Percentiles rank a stretch among this genome's conserved stretches.
Evolutionary conservation across 2,113 vertebrate species (phyloP).

Genomic region (Cryptoleucopteryx plumbea): DNA sequence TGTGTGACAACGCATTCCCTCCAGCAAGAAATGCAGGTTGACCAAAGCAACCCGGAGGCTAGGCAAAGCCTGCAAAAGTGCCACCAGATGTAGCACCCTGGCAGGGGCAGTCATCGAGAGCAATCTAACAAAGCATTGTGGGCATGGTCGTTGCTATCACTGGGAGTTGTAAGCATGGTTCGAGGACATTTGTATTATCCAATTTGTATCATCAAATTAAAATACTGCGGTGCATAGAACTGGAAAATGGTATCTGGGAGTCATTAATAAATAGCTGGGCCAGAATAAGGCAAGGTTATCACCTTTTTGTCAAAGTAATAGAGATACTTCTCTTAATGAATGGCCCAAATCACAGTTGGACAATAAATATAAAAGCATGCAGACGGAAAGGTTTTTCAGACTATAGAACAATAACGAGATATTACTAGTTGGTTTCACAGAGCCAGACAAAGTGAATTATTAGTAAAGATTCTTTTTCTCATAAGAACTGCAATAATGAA

Average conservation of each 20-base stretch:
- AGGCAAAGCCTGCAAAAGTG: not conserved
- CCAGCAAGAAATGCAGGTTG: not conserved
- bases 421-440: slow-evolving; percentile 8
- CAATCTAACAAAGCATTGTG: not conserved
- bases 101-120: not conserved
- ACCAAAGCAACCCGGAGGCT: not conserved
- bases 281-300: slow-evolving; percentile 39
- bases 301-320: slow-evolving; percentile 54
- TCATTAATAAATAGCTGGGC: slow-evolving; percentile 48
- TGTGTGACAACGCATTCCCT: not conserved
- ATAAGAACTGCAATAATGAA: slow-evolving; percentile 4
- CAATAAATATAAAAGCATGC: slow-evolving; percentile 41
- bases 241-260: slow-evolving; percentile 50
- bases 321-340: slow-evolving; percentile 54
- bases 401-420: not conserved
- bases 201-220: slow-evolving; percentile 55
- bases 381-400: slow-evolving; percentile 8
- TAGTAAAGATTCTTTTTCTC: slow-evolving; percentile 16
- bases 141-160: not conserved
- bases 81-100: not conserved
- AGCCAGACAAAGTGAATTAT: slow-evolving; percentile 26
- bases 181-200: not conserved
- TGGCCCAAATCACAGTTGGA: not conserved
- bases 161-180: not conserved
- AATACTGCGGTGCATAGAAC: slow-evolving; percentile 18